Percentiles rank a stretch among this genome's conserved stretches.
phyloP scores from a whole-genome alignment of 2,888 invertebrate genomes.

The Scaptomyza parva region DNA sequence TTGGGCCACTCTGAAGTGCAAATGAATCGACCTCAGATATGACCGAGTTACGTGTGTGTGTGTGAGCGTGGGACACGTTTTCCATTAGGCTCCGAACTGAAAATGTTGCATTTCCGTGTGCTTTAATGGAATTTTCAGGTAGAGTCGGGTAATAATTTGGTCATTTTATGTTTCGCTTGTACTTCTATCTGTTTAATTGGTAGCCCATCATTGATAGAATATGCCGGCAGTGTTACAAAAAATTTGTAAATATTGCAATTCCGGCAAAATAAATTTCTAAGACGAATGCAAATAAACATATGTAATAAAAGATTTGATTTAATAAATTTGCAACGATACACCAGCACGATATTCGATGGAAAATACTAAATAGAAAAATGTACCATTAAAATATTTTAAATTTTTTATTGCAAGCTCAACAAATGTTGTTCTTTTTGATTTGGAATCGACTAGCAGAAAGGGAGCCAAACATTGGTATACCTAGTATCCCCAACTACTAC shows the following conservation, averaged over 20 bases:
- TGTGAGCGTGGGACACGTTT: constrained; percentile 28
- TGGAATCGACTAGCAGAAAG: constrained; percentile 2
- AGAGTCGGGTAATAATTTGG: constrained; percentile 36
- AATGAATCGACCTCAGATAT: constrained; percentile 16
- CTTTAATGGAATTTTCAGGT: constrained; percentile 74
- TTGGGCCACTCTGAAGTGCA: constrained; percentile 37
- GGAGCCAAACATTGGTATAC: constrained; percentile 10
- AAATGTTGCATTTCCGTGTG: constrained; percentile 60
- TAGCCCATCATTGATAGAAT: background rate
- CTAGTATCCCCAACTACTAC: constrained; percentile 2
- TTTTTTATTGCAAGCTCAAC: background rate
- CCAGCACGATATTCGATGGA: background rate
- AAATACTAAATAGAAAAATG: background rate
- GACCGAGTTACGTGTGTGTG: constrained; percentile 21
- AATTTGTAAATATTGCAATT: background rate
- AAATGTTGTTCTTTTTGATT: constrained; percentile 27
- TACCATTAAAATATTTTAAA: constrained; percentile 14
- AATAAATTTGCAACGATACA: background rate
- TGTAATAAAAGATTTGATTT: background rate
- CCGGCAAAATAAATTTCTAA: background rate
- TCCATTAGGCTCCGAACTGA: constrained; percentile 56
- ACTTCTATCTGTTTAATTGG: constrained; percentile 17
- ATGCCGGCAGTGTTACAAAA: constrained; percentile 2
- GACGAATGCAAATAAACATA: background rate
- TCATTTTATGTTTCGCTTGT: constrained; percentile 6